Evolutionary conservation across 2,797 vertebrate species (phyloP), one percentile per base, ranked within the genome.

Genomic region (Remorina albescens): DNA sequence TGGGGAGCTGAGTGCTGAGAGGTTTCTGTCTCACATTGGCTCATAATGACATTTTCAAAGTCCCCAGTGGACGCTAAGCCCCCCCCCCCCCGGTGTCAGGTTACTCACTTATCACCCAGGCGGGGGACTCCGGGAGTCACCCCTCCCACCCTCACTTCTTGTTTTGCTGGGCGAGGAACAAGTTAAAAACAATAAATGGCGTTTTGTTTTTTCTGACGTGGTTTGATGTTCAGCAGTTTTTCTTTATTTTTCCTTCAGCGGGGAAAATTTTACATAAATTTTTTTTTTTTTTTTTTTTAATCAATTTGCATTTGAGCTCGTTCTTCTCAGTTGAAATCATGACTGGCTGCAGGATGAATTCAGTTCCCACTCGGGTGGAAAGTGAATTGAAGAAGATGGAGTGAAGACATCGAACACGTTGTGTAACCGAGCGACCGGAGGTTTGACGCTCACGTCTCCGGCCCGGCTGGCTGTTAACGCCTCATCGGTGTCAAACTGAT

Each of bases 11-110:
- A 74, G 62, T 12, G 41, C 68, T 32, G 46, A 41, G 71, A 70
- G 71, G 61, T 62, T 56, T 73, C 78, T 76, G 60, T 68, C 81
- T 79, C 71, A 42, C 54, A 28, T 53, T 1, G 55, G 74, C 74
- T 82, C 66, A 36, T 88, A 86, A 91, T 90, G 84, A 78, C 78
- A 82, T 85, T 86, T 77, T 71, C 67, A 80, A 37, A 41, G 80
- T 82, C 81, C 88, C 87, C 75, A 18, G 72, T 82, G 89, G 86
- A 72, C 64, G 8, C 53, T 16, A 19, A 21, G 56, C 44, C 78
- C 69, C 51, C 72, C 49, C 76, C 59, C 67, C 65, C 42, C 54
- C 2, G 71, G 86, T 88, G 86, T 92, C 74, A 57, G 67, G 85
- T 91, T 88, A 34, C 88, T 19, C 73, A 80, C 62, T 78, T 61